Base-by-base conservation (phyloP, 2,797 vertebrate species). In the Strix occidentalis region DNA sequence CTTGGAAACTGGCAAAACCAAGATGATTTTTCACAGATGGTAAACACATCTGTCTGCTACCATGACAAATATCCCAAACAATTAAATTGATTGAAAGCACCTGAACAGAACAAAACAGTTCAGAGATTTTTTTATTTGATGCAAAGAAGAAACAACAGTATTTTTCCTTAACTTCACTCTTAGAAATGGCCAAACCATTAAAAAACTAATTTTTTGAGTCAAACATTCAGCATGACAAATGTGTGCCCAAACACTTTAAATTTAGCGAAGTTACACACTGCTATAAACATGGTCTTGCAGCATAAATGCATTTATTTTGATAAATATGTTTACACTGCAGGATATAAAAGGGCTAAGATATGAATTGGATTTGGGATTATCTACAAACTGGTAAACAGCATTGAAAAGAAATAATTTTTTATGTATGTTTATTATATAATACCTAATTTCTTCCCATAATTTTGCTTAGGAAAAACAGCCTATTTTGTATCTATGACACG, bases 261-360 rank as follows among this genome's bases (percentile, higher is more conserved):
- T 96, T 90, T 83, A 91, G 82, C 60, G 23, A 93, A 94, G 71
- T 74, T 94, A 92, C 54, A 77, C 56, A 78, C 48, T 31, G 29
- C 89, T 80, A 92, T 77, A 96, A 96, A 95, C 60, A 84, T 68
- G 53, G 82, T 79, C 76, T 93, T 95, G 75, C 61, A 87, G 94
- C 89, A 75, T 80, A 92, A 96, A 89, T 77, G 66, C 78, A 88
- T 91, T 93, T 89, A 87, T 94, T 96, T 93, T 97, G 89, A 96
- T 93, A 94, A 92, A 95, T 91, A 87, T 95, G 81, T 93, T 96
- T 96, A 91, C 50, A 89, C 53, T 85, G 89, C 65, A 80, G 57
- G 69, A 92, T 92, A 91, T 87, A 94, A 94, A 96, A 85, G 35
- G 37, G n/a, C 61, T 79, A 82, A 89, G 70, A 89, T 89, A 92